Conservation (phyloP, 2,113 vertebrate species). For the Octodon degus region DNA sequence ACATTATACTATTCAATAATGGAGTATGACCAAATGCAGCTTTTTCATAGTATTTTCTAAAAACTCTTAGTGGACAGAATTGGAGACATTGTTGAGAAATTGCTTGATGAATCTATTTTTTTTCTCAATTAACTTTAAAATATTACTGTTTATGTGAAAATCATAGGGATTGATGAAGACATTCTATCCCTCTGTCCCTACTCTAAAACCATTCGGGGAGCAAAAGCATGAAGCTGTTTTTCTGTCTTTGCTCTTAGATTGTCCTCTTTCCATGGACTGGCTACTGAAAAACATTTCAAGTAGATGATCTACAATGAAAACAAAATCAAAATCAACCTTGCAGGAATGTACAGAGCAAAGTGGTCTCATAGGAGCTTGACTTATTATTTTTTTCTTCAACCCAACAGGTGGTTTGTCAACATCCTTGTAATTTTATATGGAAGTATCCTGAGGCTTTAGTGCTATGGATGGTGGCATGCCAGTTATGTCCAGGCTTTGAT, state of each 20-base stretch:
- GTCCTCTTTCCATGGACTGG: neutral
- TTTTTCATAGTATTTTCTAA: slow-evolving; percentile 25
- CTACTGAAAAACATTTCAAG: neutral
- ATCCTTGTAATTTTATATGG: slow-evolving; percentile 88
- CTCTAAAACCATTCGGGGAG: slow-evolving; percentile 2
- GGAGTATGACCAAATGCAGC: neutral
- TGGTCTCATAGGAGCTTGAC: slow-evolving; percentile 81
- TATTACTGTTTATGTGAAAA: neutral
- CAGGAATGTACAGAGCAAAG: slow-evolving; percentile 62
- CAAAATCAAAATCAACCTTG: slow-evolving; percentile 39
- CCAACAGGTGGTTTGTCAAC: slow-evolving; percentile 88
- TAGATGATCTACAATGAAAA: slow-evolving; percentile 8
- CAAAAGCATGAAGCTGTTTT: neutral
- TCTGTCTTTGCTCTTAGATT: neutral
- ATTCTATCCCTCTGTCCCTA: neutral
- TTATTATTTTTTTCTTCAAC: slow-evolving; percentile 76
- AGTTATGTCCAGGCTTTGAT: slow-evolving; percentile 86
- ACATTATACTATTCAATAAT: neutral
- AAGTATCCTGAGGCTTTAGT: slow-evolving; percentile 85
- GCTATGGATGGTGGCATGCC: slow-evolving; percentile 83
- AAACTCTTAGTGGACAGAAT: neutral
- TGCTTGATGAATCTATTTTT: neutral
- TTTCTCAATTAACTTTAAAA: neutral
- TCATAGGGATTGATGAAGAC: neutral
- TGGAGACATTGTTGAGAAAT: slow-evolving; percentile 14